Evolutionary conservation across 1,140 invertebrate genomes (phyloP), one percentile per base, ranked within the genome.

Genomic region (Drosophila tristis): DNA sequence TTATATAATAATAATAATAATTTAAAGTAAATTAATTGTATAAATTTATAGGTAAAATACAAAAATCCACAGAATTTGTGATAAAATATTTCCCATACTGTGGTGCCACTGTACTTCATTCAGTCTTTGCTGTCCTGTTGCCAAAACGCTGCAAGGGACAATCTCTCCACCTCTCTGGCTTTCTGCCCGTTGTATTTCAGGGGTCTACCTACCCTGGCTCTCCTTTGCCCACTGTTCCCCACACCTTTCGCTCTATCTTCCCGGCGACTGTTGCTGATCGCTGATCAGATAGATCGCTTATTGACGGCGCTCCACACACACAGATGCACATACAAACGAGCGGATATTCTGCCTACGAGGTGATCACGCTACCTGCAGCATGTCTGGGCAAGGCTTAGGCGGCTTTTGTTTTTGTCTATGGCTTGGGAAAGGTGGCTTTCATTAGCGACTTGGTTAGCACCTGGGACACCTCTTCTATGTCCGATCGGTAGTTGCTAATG

Each of bases 361-460:
- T 78, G 67, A 77, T 77, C 74, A 77, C 57, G 74, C 74, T 58
- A 64, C 44, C 62, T 68, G 53, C 66, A 51, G 54, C 74, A 77
- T 76, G 74, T 53, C 56, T 74, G 75, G 35, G 78, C 78, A 78
- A 74, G 82, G 66, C 63, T 78, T 65, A 60, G 61, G 43, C 23
- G 76, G 53, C 61, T 31, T 51, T 76, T 72, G 60, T 68, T 63
- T 64, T 65, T 67, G 74, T 49, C 58, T 50, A 55, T 79, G 54
- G 56, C 23, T 53, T 63, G 60, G 70, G 61, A 55, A 82, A 87
- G 82, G 84, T 87, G 84, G 78, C 78, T 62, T 78, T 82, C 70
- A 87, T 87, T 89, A 87, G 75, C 82, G 61, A 26, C 70, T 65
- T 79, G 48, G 62, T 87, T 87, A 87, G 79, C 82, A 78, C 82